phyloP scores from a whole-genome alignment of 2,797 vertebrate genomes.

The Pelochelys cantorii region DNA sequence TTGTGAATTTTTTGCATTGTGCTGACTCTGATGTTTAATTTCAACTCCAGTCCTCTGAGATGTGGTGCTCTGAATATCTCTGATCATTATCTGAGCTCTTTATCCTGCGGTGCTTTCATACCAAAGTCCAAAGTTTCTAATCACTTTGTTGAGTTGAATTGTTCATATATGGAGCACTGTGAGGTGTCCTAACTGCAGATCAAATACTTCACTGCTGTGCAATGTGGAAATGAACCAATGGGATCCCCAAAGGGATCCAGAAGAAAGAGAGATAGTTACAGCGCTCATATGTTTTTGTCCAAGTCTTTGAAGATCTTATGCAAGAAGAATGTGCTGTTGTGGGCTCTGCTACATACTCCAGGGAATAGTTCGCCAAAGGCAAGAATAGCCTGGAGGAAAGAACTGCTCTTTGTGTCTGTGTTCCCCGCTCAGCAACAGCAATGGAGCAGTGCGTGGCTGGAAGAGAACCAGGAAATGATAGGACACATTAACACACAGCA shows the following conservation, averaged over 20 bases:
- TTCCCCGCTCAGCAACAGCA: neutral
- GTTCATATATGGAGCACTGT: constrained; percentile 47
- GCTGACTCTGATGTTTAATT: constrained; percentile 71
- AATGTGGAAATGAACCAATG: constrained; percentile 26
- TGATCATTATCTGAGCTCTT: constrained; percentile 73
- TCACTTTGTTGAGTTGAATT: constrained; percentile 55
- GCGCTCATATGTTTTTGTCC: neutral
- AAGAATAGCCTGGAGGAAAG: neutral
- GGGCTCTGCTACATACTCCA: neutral
- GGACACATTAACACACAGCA: neutral
- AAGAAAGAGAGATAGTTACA: constrained; percentile 23
- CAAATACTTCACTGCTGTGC: constrained; percentile 66
- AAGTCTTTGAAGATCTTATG: neutral
- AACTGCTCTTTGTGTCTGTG: neutral
- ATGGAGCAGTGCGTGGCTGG: neutral
- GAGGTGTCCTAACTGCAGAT: constrained; percentile 62
- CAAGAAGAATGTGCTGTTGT: neutral
- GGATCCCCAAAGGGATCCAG: neutral
- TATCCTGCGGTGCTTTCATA: constrained; percentile 72
- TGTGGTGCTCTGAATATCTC: constrained; percentile 63
- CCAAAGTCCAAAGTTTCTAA: constrained; percentile 34
- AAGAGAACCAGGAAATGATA: neutral
- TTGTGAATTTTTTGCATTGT: constrained; percentile 69
- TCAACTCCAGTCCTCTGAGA: constrained; percentile 50
- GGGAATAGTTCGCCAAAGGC: neutral